Evolutionary conservation across 2,113 vertebrate genomes (phyloP), one percentile per base, ranked within the genome.

Genomic region (Donacobius atricapilla): DNA sequence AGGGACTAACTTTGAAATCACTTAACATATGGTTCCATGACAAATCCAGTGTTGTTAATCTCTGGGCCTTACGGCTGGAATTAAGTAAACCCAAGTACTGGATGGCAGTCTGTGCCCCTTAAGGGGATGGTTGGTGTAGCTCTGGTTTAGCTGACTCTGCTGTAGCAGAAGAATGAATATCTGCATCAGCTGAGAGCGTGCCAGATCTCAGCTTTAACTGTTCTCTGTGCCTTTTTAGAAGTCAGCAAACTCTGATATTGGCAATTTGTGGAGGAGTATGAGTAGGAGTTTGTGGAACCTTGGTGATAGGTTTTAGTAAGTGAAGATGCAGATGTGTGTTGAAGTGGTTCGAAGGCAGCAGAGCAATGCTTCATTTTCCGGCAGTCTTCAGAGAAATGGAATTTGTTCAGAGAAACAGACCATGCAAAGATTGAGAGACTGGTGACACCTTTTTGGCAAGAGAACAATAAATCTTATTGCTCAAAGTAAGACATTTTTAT

Each of bases 271-370:
- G 73, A 91, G 61, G 69, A 79, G 78, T 69, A 24, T 45, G 53
- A 91, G 48, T 72, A 91, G 70, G 73, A 85, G 57, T 78, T 72
- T 17, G 11, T 91, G 57, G 63, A 89, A 42, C 63, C 19, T 45
- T 35, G 20, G 65, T 53, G 72, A 53, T 42, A 40, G 23, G 18
- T 80, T 82, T 89, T 39, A 80, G 87, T 1, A 2, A 95, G 58
- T 45, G 50, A 72, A 90, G 73, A 83, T 76, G 64, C 63, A 89
- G 87, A 65, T 79, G 45, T 94, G 83, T n/a, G 31, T 73, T 54
- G 87, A 72, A 91, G 48, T 50, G 35, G 45, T 75, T 50, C 69
- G 7, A 48, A 27, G 70, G 78, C 54, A 77, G 75, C 1, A 1
- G 25, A 25, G 45, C 4, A 4, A 4, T 65, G 45, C 45, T 91